Evolutionary conservation across 1,140 invertebrate genomes (phyloP), one percentile per base, ranked within the genome.

Genomic region (Leucophenga varia): DNA sequence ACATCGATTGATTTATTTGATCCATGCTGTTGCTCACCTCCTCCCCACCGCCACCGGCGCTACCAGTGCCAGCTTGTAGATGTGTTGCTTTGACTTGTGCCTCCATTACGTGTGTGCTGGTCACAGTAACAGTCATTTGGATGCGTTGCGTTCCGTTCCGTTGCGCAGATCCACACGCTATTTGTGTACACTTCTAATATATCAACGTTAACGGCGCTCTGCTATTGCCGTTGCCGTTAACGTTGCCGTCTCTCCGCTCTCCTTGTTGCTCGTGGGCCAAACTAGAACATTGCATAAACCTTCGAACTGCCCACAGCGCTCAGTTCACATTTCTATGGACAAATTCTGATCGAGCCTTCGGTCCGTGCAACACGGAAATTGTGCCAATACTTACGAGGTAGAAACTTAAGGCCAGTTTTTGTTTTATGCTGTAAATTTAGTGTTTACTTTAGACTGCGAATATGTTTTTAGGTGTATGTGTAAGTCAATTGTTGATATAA

Each of bases 241-340:
- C n/a, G n/a, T n/a, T n/a, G n/a, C n/a, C n/a, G n/a, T n/a, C n/a
- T n/a, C n/a, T n/a, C n/a, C 48, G 5, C 10, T 36, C 47, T 40
- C 37, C 30, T 46, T 44, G 50, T 46, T 41, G 47, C 47, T 57
- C 32, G 46, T 59, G 41, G 57, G 52, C 58, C 44, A 51, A 56
- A 64, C 63, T 65, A 65, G 63, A 65, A 65, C 63, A 64, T 65
- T 65, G 61, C 61, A 65, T 67, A 65, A 64, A 64, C 61, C 38
- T 41, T 36, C 49, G 44, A 35, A 49, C 48, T 57, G 58, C 47
- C 56, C 48, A 47, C 47, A 48, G 55, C 47, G 41, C 51, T 47
- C 54, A 45, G 58, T 50, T 65, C 59, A 63, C 61, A 65, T 67
- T 46, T 48, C 51, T 43, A 34, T 18, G 20, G 12, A 14, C 13